Percentiles rank a stretch among this genome's conserved stretches.
These are phyloP conservation scores for Chrysogorgia sp. DNA, from an alignment of 92 coral and sea anemone species.

Conservation along the genomic window DNA sequence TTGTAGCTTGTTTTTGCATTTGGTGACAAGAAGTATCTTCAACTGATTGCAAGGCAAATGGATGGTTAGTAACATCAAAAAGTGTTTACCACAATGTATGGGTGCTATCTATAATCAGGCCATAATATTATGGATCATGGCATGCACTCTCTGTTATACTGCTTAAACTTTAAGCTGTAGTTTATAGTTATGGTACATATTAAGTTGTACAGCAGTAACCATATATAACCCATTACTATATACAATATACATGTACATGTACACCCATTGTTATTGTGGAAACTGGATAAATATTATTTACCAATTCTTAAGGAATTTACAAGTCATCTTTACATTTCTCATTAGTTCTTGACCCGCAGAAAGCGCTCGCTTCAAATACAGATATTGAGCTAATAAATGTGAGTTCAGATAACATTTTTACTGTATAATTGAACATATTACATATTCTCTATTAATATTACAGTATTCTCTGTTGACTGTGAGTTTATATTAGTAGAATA, in stretches of 20 bases:
- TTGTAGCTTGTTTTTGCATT: conserved; percentile 73
- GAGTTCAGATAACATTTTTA: not conserved
- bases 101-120: too few relatives aligned
- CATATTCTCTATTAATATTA: not conserved
- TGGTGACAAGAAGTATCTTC: conserved; percentile 84
- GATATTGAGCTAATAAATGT: conserved; percentile 1
- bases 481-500: too few relatives aligned
- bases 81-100: conserved; percentile 9
- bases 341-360: conserved; percentile 73
- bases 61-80: conserved; percentile 62
- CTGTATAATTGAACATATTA: not conserved
- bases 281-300: too few relatives aligned
- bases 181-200: too few relatives aligned
- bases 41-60: conserved; percentile 77
- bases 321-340: conserved; percentile 69
- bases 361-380: conserved; percentile 9
- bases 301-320: too few relatives aligned
- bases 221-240: too few relatives aligned
- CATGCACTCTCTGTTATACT: too few relatives aligned
- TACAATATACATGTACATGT: too few relatives aligned
- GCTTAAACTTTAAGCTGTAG: too few relatives aligned
- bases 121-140: not conserved
- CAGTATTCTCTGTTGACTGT: too few relatives aligned
- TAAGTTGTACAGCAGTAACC: too few relatives aligned
- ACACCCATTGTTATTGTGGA: too few relatives aligned